Conservation (phyloP, 2,888 invertebrate genomes). For the Heterodera filipjevi region DNA sequence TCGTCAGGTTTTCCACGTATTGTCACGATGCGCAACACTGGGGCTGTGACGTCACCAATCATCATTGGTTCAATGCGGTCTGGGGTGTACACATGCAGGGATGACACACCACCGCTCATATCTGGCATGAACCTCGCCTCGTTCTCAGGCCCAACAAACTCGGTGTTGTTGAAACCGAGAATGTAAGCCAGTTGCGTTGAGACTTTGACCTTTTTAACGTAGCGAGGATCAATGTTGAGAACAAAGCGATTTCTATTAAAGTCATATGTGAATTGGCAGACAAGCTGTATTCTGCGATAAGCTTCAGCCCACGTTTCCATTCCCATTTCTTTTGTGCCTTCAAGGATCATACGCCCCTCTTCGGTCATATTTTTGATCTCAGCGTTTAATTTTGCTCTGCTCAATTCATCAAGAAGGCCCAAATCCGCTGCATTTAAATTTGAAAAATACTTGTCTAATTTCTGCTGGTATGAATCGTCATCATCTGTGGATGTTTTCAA, state of each 20-base stretch:
- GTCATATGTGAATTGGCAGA: conserved; percentile 2
- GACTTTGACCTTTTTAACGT: conserved; percentile 3
- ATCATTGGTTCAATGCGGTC: conserved; percentile 37
- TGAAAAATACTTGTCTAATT: neutral
- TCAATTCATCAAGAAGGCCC: neutral
- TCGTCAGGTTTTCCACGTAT: conserved; percentile 28
- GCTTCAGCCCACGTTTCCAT: conserved; percentile 6
- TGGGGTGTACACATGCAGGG: conserved; percentile 32
- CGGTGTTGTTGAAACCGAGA: conserved; percentile 22
- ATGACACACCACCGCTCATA: conserved; percentile 16
- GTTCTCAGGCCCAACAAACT: neutral
- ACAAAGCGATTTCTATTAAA: neutral
- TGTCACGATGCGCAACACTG: conserved; percentile 32
- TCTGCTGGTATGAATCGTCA: neutral
- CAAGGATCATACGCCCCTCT: neutral
- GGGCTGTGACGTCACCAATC: conserved; percentile 34
- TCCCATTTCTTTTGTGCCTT: neutral
- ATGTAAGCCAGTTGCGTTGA: conserved; percentile 17
- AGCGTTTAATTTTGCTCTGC: neutral
- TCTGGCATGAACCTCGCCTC: conserved; percentile 21
- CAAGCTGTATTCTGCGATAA: neutral
- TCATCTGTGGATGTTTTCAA: neutral
- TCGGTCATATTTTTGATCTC: neutral
- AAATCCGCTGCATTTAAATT: neutral
- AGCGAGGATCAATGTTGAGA: neutral